These are phyloP conservation scores for Cinclus cinclus DNA, from an alignment of 2,113 vertebrate genomes.

Conservation along the genomic window DNA sequence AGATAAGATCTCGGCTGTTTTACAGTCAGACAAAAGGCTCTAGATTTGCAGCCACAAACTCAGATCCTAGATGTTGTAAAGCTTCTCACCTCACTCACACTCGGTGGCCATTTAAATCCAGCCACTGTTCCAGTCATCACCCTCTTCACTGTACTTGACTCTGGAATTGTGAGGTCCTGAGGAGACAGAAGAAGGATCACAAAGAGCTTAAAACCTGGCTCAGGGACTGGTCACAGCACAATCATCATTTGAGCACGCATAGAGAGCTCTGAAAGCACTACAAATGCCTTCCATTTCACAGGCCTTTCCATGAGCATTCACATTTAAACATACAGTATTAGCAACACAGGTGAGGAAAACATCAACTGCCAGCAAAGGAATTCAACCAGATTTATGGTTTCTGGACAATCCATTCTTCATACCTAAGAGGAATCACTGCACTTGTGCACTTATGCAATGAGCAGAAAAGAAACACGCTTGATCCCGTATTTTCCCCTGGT, in stretches of 20 bases:
- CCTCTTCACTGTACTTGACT: constrained; percentile 92
- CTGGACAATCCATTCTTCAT: not conserved
- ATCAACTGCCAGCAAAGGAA: not conserved
- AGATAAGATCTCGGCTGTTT: accelerated
- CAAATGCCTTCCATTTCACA: not conserved
- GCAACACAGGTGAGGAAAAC: not conserved
- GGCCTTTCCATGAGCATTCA: not conserved
- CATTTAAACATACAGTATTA: not conserved
- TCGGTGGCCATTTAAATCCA: constrained; percentile 94
- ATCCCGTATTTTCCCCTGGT: not conserved
- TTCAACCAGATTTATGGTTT: not conserved
- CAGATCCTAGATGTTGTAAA: not conserved
- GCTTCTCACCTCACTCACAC: constrained; percentile 82
- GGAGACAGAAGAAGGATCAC: constrained; percentile 69
- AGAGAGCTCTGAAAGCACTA: not conserved
- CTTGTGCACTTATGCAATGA: not conserved
- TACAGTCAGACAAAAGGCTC: not conserved
- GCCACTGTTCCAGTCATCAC: constrained; percentile 89
- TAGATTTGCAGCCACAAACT: not conserved
- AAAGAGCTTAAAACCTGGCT: not conserved
- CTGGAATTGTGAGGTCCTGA: constrained; percentile 93
- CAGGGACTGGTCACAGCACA: not conserved
- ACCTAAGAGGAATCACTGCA: not conserved
- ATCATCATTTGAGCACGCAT: not conserved
- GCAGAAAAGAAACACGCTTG: not conserved